Evolutionary conservation across 2,888 invertebrate genomes (phyloP).

Genomic region (Xestia xanthographa): DNA sequence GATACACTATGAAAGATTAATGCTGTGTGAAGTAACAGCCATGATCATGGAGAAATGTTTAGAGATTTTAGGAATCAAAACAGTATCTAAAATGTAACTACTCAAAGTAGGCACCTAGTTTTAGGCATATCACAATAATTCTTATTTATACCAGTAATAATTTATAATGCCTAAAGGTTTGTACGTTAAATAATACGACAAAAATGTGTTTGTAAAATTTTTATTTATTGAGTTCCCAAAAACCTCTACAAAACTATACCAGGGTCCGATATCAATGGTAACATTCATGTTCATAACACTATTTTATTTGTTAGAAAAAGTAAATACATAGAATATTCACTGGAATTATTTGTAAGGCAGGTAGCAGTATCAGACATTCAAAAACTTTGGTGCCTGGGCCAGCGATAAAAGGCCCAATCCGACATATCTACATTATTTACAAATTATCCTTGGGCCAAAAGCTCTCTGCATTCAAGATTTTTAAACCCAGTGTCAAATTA

Average conservation of each 20-base stretch:
- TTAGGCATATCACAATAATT: conserved; percentile 65
- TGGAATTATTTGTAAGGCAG: conserved; percentile 61
- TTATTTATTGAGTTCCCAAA: conserved; percentile 88
- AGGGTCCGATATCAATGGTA: conserved; percentile 83
- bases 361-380: conserved; percentile 6
- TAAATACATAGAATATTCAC: conserved; percentile 69
- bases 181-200: conserved; percentile 71
- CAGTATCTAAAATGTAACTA: conserved; percentile 97
- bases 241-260: conserved; percentile 90
- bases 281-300: conserved; percentile 76
- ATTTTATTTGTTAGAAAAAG: conserved; percentile 69
- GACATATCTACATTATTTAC: neutral
- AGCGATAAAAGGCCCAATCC: neutral
- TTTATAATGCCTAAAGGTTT: conserved; percentile 56
- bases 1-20: conserved; percentile 96
- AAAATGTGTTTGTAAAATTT: conserved; percentile 75
- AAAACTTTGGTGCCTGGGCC: neutral
- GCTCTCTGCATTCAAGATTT: neutral
- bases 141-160: conserved; percentile 61
- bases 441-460: neutral
- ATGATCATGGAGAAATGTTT: conserved; percentile 96
- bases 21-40: conserved; percentile 98
- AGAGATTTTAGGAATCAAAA: conserved; percentile 96
- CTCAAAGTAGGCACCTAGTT: conserved; percentile 41
- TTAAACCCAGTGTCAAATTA: neutral